Conservation (phyloP, 2,888 invertebrate species). For the Epiblema foenella region DNA sequence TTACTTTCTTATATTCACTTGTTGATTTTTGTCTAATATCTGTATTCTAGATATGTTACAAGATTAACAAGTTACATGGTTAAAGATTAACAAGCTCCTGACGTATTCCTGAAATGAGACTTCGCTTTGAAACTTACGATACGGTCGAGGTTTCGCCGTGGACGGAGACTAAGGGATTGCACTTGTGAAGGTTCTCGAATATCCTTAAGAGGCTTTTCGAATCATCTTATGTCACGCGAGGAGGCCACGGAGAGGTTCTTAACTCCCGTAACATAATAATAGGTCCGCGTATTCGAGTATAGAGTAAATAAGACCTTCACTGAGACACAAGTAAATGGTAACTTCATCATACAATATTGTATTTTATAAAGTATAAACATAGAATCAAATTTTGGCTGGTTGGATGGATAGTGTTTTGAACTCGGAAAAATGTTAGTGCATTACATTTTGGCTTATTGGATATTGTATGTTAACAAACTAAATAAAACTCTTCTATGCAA, state of each 20-base stretch:
- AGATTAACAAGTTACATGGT: background rate
- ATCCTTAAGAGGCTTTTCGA: conserved; percentile 44
- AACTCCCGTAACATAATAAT: conserved; percentile 44
- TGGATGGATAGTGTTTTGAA: background rate
- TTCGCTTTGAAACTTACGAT: conserved; percentile 4
- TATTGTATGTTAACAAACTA: no score
- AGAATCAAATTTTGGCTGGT: background rate
- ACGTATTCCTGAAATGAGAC: conserved; percentile 3
- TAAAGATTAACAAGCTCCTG: background rate
- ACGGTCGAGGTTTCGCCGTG: conserved; percentile 23
- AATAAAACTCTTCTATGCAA: background rate
- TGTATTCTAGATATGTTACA: background rate
- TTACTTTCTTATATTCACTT: no score
- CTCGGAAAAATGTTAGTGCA: background rate
- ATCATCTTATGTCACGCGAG: conserved; percentile 44
- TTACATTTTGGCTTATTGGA: no score
- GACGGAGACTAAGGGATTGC: conserved; percentile 38
- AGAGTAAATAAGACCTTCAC: conserved; percentile 37
- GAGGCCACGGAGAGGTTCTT: conserved; percentile 33
- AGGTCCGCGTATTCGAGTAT: conserved; percentile 42
- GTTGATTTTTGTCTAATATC: no score
- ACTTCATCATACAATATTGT: background rate
- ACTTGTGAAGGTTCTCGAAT: conserved; percentile 43
- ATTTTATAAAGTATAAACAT: no score
- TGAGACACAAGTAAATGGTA: background rate